Percentiles rank a stretch among this genome's conserved stretches.
Conservation (phyloP, 2,888 invertebrate genomes). For the Cantharis lateralis region DNA sequence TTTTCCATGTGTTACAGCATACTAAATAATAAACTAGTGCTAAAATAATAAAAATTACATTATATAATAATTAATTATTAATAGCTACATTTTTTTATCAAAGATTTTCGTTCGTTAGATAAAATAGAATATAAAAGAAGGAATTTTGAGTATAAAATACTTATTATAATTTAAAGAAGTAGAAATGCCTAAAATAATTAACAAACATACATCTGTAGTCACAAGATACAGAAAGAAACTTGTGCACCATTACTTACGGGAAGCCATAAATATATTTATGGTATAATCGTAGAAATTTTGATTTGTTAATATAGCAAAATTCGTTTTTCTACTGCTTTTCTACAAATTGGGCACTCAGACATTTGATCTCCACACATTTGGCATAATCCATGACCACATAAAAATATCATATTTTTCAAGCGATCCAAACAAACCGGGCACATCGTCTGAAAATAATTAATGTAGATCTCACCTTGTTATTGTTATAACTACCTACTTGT, state of each 20-base stretch:
- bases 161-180: background rate
- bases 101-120: background rate
- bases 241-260: background rate
- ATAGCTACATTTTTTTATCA: background rate
- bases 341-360: slow-evolving; percentile 96
- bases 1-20: background rate
- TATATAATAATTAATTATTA: background rate
- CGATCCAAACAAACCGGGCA: slow-evolving; percentile 98
- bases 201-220: background rate
- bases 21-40: background rate
- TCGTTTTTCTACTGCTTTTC: slow-evolving; percentile 94
- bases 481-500: slow-evolving; percentile 66
- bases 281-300: background rate
- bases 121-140: background rate
- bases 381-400: slow-evolving; percentile 97
- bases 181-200: background rate
- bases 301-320: slow-evolving; percentile 79
- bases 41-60: background rate
- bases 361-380: slow-evolving; percentile 99
- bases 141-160: background rate
- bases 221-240: background rate
- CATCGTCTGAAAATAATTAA: slow-evolving; percentile 78
- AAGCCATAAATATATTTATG: background rate
- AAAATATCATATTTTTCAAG: slow-evolving; percentile 97
- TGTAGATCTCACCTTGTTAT: background rate